Evolutionary conservation across 2,113 vertebrate genomes (phyloP).

Genomic region (Enhydra lutris): DNA sequence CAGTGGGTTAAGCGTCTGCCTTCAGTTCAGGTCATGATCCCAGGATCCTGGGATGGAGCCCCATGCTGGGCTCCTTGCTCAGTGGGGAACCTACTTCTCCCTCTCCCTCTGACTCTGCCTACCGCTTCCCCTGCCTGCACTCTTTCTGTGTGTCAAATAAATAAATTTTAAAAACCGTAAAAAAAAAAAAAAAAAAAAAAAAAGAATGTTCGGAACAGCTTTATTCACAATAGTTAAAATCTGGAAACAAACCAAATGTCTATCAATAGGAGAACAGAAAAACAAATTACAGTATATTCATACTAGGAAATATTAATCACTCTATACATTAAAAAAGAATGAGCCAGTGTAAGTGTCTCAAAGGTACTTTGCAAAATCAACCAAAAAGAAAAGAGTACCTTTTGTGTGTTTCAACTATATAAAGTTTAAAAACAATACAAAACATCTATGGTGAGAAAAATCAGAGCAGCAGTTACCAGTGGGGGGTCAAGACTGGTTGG

Average conservation of each 20-base stretch:
- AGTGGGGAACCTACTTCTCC: too few species aligned
- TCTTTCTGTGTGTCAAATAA: neutral
- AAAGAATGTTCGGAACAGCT: neutral
- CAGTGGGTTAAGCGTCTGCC: too few species aligned
- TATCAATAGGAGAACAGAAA: neutral
- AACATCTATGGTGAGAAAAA: neutral
- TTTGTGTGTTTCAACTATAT: neutral
- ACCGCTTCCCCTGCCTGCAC: neutral
- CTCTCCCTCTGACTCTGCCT: too few species aligned
- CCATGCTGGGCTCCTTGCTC: too few species aligned
- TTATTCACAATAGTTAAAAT: neutral
- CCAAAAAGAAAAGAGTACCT: neutral
- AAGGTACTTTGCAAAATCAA: slow-evolving; percentile 23
- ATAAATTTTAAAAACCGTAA: neutral
- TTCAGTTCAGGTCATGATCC: too few species aligned
- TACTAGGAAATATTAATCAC: neutral
- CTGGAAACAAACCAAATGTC: neutral
- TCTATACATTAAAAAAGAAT: neutral
- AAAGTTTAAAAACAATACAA: neutral
- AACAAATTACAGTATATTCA: neutral
- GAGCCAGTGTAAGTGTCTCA: neutral
- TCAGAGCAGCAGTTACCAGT: neutral
- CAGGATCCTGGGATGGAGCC: too few species aligned
- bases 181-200: neutral
- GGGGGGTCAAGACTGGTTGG: neutral